phyloP scores from a whole-genome alignment of 2,888 invertebrate genomes.

The Steromphala cineraria region DNA sequence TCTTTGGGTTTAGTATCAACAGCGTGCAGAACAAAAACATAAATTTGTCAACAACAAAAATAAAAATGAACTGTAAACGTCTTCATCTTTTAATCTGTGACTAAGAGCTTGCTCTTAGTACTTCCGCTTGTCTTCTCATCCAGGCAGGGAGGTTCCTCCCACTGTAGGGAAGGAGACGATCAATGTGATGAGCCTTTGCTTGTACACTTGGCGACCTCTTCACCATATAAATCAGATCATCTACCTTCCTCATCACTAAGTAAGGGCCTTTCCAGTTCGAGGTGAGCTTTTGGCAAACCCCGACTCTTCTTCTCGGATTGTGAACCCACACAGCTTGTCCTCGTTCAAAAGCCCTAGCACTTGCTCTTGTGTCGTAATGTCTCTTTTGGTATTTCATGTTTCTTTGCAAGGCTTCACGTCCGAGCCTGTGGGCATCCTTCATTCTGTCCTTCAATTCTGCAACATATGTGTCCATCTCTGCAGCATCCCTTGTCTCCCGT shows the following conservation, averaged over 20 bases:
- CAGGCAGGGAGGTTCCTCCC: not conserved
- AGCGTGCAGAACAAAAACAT: no score
- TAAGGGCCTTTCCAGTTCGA: slow-evolving; percentile 13
- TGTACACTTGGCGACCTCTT: not conserved
- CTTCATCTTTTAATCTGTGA: no score
- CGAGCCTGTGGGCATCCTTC: not conserved
- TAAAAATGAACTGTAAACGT: no score
- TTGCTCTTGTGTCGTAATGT: not conserved
- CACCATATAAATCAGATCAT: not conserved
- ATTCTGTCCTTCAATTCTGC: not conserved
- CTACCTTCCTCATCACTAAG: not conserved
- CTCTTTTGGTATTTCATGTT: not conserved
- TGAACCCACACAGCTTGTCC: slow-evolving; percentile 7
- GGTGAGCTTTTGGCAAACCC: not conserved
- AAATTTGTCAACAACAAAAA: no score
- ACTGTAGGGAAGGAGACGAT: not conserved
- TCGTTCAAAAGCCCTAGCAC: not conserved
- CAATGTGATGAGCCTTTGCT: not conserved
- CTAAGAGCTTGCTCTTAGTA: no score
- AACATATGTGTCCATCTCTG: not conserved
- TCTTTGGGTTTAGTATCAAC: no score
- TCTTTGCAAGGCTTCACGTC: not conserved
- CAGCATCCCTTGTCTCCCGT: not conserved
- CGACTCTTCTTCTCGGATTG: not conserved
- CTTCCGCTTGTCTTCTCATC: no score